A percentile compares a stretch with the other conserved stretches of the same genome.
These are phyloP conservation scores for Neostethus bicornis DNA, from an alignment of 2,797 vertebrate species.

Conservation along the genomic window DNA sequence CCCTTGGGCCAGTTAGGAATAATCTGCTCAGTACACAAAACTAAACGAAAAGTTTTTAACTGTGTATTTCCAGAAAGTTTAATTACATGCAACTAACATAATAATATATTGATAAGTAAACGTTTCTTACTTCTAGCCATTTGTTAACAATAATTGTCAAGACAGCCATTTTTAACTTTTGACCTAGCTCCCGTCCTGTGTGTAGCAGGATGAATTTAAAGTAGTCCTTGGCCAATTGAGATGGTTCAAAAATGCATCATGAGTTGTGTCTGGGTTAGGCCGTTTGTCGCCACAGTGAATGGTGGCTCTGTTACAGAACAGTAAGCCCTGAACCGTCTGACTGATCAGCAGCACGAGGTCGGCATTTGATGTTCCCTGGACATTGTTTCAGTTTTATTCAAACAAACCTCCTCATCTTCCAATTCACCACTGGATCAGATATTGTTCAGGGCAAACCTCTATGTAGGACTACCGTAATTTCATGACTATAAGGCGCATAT, in stretches of 20 bases:
- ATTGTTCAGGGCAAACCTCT: slow-evolving; percentile 3
- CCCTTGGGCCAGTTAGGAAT: too few species aligned
- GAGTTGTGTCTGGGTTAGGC: slow-evolving; percentile 24
- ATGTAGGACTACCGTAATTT: too few species aligned
- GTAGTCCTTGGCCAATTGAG: slow-evolving; percentile 20
- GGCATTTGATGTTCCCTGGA: slow-evolving; percentile 46
- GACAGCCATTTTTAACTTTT: background rate
- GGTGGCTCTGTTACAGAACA: slow-evolving; percentile 56
- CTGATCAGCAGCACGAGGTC: slow-evolving; percentile 62
- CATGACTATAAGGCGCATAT: too few species aligned
- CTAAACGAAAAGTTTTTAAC: too few species aligned
- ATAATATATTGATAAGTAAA: background rate
- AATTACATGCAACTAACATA: too few species aligned
- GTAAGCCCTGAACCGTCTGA: slow-evolving; percentile 41
- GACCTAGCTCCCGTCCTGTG: background rate
- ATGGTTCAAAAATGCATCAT: slow-evolving; percentile 33
- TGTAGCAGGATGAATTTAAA: slow-evolving; percentile 4
- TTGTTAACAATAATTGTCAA: background rate
- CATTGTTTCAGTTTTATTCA: slow-evolving; percentile 46
- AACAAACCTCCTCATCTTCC: slow-evolving; percentile 22
- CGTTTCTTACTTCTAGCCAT: background rate
- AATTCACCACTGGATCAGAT: slow-evolving; percentile 16
- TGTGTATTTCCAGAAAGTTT: too few species aligned
- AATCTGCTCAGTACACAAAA: too few species aligned
- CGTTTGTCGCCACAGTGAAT: slow-evolving; percentile 48